Evolutionary conservation across 2,888 invertebrate genomes (phyloP).

Genomic region (Lepidocyrtinus sp.): DNA sequence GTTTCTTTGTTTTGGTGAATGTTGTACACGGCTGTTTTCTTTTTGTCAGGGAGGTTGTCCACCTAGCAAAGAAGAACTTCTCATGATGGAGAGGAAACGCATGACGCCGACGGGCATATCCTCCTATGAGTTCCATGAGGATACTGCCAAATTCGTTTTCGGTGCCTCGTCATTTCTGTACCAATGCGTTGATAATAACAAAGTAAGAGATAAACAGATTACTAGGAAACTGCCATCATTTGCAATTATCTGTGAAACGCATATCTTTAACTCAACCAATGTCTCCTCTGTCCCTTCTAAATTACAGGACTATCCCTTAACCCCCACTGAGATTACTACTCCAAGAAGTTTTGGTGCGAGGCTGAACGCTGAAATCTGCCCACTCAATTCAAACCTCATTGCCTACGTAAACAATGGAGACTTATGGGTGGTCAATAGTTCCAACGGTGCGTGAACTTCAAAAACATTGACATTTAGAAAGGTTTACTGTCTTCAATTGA

Average conservation of each 20-base stretch:
- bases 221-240: no score
- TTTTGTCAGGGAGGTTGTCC: constrained; percentile 60
- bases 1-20: neutral
- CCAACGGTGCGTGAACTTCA: constrained; percentile 71
- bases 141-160: constrained; percentile 89
- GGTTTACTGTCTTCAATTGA: neutral
- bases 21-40: no score
- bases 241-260: no score
- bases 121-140: constrained; percentile 89
- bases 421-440: constrained; percentile 87
- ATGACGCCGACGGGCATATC: constrained; percentile 87
- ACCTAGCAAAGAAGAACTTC: constrained; percentile 81
- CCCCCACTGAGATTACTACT: constrained; percentile 72
- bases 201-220: no score
- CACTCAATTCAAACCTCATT: constrained; percentile 84
- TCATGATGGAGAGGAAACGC: constrained; percentile 92
- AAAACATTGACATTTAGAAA: neutral
- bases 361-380: constrained; percentile 88
- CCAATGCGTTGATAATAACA: constrained; percentile 82
- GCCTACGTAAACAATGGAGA: constrained; percentile 93
- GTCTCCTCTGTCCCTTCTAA: no score
- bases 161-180: constrained; percentile 91
- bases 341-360: constrained; percentile 80
- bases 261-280: no score
- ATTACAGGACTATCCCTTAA: constrained; percentile 71